Evolutionary conservation across 1,140 invertebrate genomes (phyloP), one percentile per base, ranked within the genome.

Genomic region (Periplaneta americana): DNA sequence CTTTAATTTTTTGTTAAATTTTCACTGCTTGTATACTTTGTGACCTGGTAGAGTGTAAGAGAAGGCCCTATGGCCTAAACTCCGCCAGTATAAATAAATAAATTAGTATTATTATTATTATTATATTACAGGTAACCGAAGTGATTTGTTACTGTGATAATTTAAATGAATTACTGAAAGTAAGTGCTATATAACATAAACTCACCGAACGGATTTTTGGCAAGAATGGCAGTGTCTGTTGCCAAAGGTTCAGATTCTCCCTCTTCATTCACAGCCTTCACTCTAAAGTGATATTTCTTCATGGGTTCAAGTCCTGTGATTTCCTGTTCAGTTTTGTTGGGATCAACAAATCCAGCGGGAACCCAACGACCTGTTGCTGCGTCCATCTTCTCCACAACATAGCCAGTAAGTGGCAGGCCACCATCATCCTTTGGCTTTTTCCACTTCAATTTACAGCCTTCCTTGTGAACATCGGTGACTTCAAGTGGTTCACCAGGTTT

Each of bases 361-460:
- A 94, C 92, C 94, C 96, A 97, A 89, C 96, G 95, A 66, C 96
- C 96, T 18, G 95, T 95, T 33, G 93, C 90, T 0, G 92, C 91
- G 86, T 98, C 96, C 93, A 97, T 96, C 90, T 98, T 98, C 88
- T 99, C 98, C 81, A 99, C 89, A 22, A 97, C 89, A 86, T 97
- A 99, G 17, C 94, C 94, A 34, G 94, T 95, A 76, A 99, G 91
- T 9, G 98, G 98, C 37, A 98, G 89, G 75, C 97, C 98, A 81
- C 98, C 98, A 85, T 98, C 97, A 87, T 99, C 98, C 87, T 95
- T 96, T 13, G 98, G 96, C 86, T 96, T 96, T 28, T 96, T 96
- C 98, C 98, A 99, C 84, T 95, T 94, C 9, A 99, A 89, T 86
- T 97, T 99, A 86, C 96, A 97, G 34, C 96, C 96, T 86, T 99